phyloP scores from a whole-genome alignment of 2,113 vertebrate species.

The Sclerurus mexicanus region DNA sequence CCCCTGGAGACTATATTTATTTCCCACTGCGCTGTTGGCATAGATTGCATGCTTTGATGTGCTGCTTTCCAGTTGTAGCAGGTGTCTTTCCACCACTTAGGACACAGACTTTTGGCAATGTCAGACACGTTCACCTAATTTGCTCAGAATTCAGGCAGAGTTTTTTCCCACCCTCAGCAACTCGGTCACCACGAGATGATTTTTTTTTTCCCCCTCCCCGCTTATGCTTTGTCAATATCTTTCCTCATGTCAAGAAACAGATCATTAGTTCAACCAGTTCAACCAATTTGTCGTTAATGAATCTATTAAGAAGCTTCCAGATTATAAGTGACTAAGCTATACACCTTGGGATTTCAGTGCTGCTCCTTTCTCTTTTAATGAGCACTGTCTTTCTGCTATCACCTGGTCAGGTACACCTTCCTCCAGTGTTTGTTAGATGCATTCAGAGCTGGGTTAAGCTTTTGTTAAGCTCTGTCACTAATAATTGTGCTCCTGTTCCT shows the following conservation, averaged over 20 bases:
- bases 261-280: constrained; percentile 21
- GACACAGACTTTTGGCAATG: not conserved
- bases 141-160: not conserved
- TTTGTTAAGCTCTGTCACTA: not conserved
- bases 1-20: not conserved
- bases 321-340: not conserved
- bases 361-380: constrained; percentile 5
- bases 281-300: not conserved
- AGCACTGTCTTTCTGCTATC: not conserved
- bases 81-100: not conserved
- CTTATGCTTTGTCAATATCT: accelerated
- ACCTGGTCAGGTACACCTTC: not conserved
- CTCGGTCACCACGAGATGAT: not conserved
- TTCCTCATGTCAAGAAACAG: not conserved
- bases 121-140: not conserved
- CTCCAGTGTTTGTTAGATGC: not conserved
- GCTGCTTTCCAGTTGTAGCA: not conserved
- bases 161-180: not conserved
- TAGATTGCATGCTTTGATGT: not conserved
- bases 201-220: not conserved
- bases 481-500: not conserved
- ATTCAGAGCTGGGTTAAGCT: not conserved
- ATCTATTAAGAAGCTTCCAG: not conserved
- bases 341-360: not conserved
- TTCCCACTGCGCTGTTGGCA: not conserved